Base-by-base conservation (phyloP, 2,888 invertebrate genomes). In the Andricus quercusramuli region DNA sequence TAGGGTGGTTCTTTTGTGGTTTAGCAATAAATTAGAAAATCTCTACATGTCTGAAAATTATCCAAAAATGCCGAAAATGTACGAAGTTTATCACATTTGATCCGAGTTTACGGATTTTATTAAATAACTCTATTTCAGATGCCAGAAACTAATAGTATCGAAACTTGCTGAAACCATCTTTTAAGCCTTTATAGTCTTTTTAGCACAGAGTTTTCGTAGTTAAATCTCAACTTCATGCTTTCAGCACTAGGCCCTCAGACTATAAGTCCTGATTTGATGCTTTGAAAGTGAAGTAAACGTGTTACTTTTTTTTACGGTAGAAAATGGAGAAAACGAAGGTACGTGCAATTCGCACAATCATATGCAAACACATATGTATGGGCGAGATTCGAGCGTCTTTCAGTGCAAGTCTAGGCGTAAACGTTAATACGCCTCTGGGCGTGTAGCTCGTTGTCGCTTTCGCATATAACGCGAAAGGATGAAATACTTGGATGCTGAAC, bases 401-500 rank as follows among this genome's bases (percentile, higher is more conserved):
- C 29, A 29, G 29, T 29, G 32, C 32, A 65, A 66, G 66, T 41
- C 20, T 66, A 66, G 41, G 37, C 41, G 22, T 66, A 66, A 66
- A 66, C 66, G 66, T 66, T 66, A 66, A 66, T 66, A 66, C 66
- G 66, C 66, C 66, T 66, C 66, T 32, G 66, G 66, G 66, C 66
- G 66, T 70, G 13, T 25, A 74, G 74, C 74, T 74, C 32, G 51
- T 70, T 70, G 56, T 47, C 25, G 51, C 29, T 29, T 74, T 74
- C 56, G 32, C 51, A 29, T 70, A 29, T 47, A 25, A 74, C 32
- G 51, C 32, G 11, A 74, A 56, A 74, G 56, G 32, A 32, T 56
- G 51, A 74, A 74, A 56, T 74, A 70, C 74, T 74, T 74, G 56
- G 74, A 56, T 74, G 51, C 32, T 56, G 74, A 74, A 74, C 74